Evolutionary conservation across 1,140 invertebrate genomes (phyloP).

Genomic region (Heliconius congener): DNA sequence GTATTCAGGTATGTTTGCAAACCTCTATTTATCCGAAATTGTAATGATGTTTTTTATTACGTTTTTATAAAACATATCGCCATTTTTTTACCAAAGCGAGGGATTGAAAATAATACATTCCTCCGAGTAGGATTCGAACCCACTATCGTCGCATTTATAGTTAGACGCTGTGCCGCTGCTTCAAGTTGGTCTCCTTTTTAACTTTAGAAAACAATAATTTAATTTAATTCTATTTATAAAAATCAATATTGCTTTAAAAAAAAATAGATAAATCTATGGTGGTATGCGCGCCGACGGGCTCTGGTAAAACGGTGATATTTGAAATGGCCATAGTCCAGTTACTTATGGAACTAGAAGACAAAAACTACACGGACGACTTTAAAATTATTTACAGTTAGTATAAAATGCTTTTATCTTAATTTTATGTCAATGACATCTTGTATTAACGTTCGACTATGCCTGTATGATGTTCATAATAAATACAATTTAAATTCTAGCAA

Average conservation of each 20-base stretch:
- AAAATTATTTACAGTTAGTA: constrained; percentile 86
- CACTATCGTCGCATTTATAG: too few relatives aligned
- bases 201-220: neutral
- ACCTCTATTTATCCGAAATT: neutral
- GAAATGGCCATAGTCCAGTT: constrained; percentile 89
- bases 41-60: too few relatives aligned
- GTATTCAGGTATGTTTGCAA: constrained; percentile 82
- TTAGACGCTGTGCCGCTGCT: too few relatives aligned
- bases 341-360: constrained; percentile 79
- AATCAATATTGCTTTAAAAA: constrained; percentile 14
- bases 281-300: constrained; percentile 90
- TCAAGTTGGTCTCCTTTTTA: too few relatives aligned
- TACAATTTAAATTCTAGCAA: too few relatives aligned
- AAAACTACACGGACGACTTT: constrained; percentile 65
- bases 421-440: neutral
- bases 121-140: too few relatives aligned
- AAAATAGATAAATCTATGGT: constrained; percentile 86
- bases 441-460: too few relatives aligned
- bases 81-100: too few relatives aligned
- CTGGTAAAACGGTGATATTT: constrained; percentile 91
- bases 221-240: neutral
- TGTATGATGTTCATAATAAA: too few relatives aligned
- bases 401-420: neutral
- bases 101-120: too few relatives aligned
- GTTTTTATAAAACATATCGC: too few relatives aligned